phyloP scores from a whole-genome alignment of 1,140 invertebrate genomes.

The Capitella teleta region DNA sequence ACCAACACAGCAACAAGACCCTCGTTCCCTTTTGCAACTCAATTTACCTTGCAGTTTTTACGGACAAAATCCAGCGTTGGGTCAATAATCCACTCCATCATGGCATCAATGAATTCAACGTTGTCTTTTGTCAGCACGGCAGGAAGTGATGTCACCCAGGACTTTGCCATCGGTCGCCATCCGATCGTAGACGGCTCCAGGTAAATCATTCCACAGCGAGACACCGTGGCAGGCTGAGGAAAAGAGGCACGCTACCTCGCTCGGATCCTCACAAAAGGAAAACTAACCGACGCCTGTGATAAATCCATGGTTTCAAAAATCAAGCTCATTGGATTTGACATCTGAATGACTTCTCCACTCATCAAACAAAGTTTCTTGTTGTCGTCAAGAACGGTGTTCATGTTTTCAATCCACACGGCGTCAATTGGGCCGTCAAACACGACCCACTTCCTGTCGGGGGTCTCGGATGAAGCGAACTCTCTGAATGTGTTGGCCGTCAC shows the following conservation, averaged over 20 bases:
- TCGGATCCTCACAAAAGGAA: not conserved
- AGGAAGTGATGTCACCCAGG: conserved; percentile 32
- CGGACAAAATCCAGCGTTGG: conserved; percentile 35
- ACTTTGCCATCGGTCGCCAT: conserved; percentile 38
- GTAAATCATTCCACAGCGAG: conserved; percentile 44
- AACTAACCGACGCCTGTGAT: conserved; percentile 48
- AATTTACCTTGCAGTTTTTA: conserved; percentile 52
- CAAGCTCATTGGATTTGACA: conserved; percentile 40
- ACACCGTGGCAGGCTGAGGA: conserved; percentile 41
- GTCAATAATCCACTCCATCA: conserved; percentile 45
- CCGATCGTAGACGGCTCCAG: conserved; percentile 41
- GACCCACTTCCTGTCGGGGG: conserved; percentile 42
- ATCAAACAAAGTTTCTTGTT: conserved; percentile 45
- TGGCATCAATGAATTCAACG: conserved; percentile 19
- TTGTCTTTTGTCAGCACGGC: conserved; percentile 23
- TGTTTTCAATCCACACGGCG: conserved; percentile 45
- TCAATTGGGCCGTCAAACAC: conserved; percentile 45
- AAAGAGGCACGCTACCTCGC: not conserved
- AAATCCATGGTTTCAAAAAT: conserved; percentile 45
- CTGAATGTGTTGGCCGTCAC: conserved; percentile 48
- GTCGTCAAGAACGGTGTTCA: conserved; percentile 46
- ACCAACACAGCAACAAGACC: no score
- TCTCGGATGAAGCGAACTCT: conserved; percentile 39
- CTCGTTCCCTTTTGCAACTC: no score
- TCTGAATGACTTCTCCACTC: conserved; percentile 45